Conservation (phyloP, 2,113 vertebrate genomes). For the Neofelis nebulosa region DNA sequence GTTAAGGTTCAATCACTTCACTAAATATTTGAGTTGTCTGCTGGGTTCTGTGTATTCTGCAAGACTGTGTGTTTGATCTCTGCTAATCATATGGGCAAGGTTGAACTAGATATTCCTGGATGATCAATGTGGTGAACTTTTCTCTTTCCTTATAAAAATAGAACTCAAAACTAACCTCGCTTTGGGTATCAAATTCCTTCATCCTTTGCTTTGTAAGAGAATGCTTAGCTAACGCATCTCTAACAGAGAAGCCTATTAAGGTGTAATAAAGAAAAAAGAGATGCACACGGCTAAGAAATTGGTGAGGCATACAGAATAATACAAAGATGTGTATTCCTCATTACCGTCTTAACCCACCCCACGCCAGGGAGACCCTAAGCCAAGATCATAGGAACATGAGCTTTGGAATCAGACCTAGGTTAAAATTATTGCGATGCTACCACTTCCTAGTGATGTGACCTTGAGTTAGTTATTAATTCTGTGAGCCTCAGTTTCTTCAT, state of each 20-base stretch:
- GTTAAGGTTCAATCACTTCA: background rate
- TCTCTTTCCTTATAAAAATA: slow-evolving; percentile 20
- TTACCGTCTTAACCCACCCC: background rate
- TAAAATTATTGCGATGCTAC: background rate
- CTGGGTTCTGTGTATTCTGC: background rate
- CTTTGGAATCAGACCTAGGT: background rate
- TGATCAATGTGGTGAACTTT: slow-evolving; percentile 29
- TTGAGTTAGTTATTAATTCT: background rate
- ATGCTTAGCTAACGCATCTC: background rate
- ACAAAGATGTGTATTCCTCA: background rate
- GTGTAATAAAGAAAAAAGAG: slow-evolving; percentile 26
- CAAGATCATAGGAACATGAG: background rate
- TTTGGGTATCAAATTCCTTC: slow-evolving; percentile 9
- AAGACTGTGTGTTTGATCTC: background rate
- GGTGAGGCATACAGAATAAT: background rate
- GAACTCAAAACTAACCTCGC: slow-evolving; percentile 19
- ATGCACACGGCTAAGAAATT: background rate
- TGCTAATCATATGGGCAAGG: background rate
- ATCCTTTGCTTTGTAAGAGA: slow-evolving; percentile 45
- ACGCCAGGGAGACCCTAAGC: background rate
- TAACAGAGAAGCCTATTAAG: slow-evolving; percentile 25
- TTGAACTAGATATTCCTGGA: slow-evolving; percentile 29
- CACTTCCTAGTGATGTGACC: background rate
- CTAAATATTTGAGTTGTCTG: background rate
- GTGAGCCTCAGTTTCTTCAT: background rate